Base-by-base conservation (phyloP, 2,113 vertebrate genomes). In the Hypomesus transpacificus region DNA sequence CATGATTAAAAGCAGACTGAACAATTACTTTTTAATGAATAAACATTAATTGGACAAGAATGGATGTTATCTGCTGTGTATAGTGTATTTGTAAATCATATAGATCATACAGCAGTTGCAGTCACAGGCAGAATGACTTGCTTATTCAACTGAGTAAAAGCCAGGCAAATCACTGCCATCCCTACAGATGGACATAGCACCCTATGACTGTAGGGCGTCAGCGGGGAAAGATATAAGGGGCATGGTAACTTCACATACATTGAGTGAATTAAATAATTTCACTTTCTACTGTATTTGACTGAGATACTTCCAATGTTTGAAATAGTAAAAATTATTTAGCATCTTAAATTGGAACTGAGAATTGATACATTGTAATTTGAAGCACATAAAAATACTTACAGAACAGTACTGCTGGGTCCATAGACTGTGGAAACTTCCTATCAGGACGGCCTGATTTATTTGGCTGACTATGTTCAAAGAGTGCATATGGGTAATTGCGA, bases 1-100 rank as follows among this genome's bases (percentile, higher is more conserved):
- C 75, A 78, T 85, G 78, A 88, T 86, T 86, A 85, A 83, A 86
- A 86, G 80, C 63, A 81, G 75, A 71, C 26, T 21, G 34, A 77
- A 71, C 82, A 85, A 83, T 87, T 78, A 68, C 69, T 80, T 22
- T 73, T 80, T 75, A 82, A 81, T 79, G 70, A 82, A 75, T 74
- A 80, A 80, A 87, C 76, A 69, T 81, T 80, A 84, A 86, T 81
- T 84, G 75, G 68, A 76, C 68, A 28, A 67, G 74, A 70, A 82
- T 75, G 78, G 77, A 86, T 80, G 81, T 74, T 77, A 78, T 77
- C 67, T 57, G 69, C 63, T 63, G 57, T 31, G 66, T 76, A 75
- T 71, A 61, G 77, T 82, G 66, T 54, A 71, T 16, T 65, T 17
- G 59, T 46, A 46, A 20, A 14, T 3, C 62, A 39, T 14, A 14